Base-by-base conservation (phyloP, 2,113 vertebrate species). In the Sebastes fasciatus region DNA sequence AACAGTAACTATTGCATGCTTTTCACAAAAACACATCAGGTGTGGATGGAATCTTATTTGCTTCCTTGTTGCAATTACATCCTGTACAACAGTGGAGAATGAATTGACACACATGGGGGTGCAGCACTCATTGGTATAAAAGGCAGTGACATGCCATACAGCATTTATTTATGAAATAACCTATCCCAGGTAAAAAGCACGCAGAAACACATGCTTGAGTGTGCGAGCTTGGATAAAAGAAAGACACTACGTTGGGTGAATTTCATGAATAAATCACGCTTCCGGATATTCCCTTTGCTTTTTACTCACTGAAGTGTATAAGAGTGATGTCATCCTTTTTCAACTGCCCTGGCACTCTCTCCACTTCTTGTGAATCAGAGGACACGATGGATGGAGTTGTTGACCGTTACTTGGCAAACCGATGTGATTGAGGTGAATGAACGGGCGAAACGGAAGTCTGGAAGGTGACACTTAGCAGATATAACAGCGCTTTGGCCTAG, bases 241-340 rank as follows among this genome's bases (percentile, higher is more conserved):
- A 80, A 86, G 85, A 86, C 74, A 81, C 75, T 75, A 83, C 34
- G 34, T 84, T 89, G 74, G 40, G 62, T 26, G 76, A 71, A 83
- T 87, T 86, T 94, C 91, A 95, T 95, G 83, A 95, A 95, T 95
- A 89, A 95, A 92, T 92, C 83, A 95, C 80, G 76, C 85, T 61
- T 75, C 84, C 42, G 65, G 91, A 91, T 91, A 86, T 85, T 86
- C 78, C 70, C 51, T 77, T 84, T 78, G 81, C 85, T 88, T 85
- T 91, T 88, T 86, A 89, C 80, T 83, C 90, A 86, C 85, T 82
- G 54, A 89, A 82, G 78, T 86, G 83, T 85, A 51, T 77, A 75
- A 64, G 86, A 74, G 79, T 85, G 87, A 89, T 83, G 88, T 92
- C 79, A 87, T 46, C 67, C 82, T 65, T 54, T 49, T 51, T 62